These are phyloP conservation scores for Peromyscus maniculatus DNA, from an alignment of 2,113 vertebrate genomes.

Conservation along the genomic window DNA sequence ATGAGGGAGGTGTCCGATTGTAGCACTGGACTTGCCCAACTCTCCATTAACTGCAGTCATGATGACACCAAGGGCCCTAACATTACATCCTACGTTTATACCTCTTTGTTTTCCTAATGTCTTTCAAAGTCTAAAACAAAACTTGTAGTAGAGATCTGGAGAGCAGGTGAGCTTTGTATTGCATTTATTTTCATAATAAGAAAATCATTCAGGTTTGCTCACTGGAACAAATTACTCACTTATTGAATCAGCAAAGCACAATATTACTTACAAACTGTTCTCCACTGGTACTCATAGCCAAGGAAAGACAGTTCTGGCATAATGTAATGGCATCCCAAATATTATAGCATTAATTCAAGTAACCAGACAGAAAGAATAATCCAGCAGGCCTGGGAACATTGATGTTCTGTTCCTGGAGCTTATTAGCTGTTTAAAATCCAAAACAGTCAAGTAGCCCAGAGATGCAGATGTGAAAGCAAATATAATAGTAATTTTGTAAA, in stretches of 20 bases:
- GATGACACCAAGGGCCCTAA: not conserved
- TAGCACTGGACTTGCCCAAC: not conserved
- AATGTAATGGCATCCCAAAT: conserved; percentile 54
- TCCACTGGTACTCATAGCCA: conserved; percentile 3
- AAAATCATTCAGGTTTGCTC: conserved; percentile 62
- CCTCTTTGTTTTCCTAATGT: not conserved
- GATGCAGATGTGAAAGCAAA: conserved; percentile 52
- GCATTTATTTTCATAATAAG: conserved; percentile 63
- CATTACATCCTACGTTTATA: not conserved
- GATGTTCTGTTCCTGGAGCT: not conserved
- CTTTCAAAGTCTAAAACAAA: conserved; percentile 40
- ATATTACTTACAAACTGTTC: conserved; percentile 56
- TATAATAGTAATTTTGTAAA: conserved; percentile 33
- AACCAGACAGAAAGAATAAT: conserved; percentile 33
- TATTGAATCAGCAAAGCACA: conserved; percentile 58
- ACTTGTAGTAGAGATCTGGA: not conserved
- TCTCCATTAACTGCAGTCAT: not conserved
- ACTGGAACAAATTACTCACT: conserved; percentile 66
- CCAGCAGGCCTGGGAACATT: conserved; percentile 10
- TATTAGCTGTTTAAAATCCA: conserved; percentile 59
- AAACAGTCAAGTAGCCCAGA: conserved; percentile 32
- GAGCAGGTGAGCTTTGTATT: not conserved
- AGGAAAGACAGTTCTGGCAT: conserved; percentile 41
- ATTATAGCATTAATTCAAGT: conserved; percentile 66
- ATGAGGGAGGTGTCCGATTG: not conserved